phyloP scores from a whole-genome alignment of 2,797 vertebrate genomes.

The Paramormyrops hopkinsi region DNA sequence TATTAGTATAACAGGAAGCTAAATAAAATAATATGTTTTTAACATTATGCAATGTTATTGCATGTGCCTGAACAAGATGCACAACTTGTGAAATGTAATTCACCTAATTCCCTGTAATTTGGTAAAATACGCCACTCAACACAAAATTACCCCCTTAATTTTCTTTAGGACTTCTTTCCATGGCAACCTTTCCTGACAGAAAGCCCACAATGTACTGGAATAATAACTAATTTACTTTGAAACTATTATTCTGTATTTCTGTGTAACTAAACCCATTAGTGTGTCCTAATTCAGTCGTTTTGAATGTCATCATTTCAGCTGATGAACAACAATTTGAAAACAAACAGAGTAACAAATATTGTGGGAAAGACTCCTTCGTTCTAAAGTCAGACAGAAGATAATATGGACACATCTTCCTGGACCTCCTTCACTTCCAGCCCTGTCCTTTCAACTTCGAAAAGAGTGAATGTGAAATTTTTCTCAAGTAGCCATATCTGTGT shows the following conservation, averaged over 20 bases:
- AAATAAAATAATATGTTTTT: background rate
- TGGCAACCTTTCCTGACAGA: background rate
- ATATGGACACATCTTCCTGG: background rate
- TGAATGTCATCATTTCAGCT: background rate
- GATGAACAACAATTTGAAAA: background rate
- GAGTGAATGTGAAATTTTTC: background rate
- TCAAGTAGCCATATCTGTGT: background rate
- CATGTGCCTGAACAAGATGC: background rate
- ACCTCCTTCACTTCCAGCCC: background rate
- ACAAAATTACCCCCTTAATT: background rate
- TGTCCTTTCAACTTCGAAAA: background rate
- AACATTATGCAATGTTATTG: background rate
- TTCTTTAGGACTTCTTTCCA: background rate
- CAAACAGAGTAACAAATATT: background rate
- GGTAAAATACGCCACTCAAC: background rate
- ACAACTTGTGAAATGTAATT: background rate
- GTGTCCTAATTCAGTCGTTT: background rate
- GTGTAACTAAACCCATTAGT: background rate
- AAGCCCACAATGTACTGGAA: background rate
- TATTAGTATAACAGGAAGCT: background rate
- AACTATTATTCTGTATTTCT: background rate
- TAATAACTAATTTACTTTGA: background rate
- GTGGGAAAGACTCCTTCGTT: background rate
- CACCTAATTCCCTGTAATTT: background rate
- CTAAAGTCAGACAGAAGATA: background rate